phyloP scores from a whole-genome alignment of 2,888 invertebrate species.

The Nasonovia ribisnigri region DNA sequence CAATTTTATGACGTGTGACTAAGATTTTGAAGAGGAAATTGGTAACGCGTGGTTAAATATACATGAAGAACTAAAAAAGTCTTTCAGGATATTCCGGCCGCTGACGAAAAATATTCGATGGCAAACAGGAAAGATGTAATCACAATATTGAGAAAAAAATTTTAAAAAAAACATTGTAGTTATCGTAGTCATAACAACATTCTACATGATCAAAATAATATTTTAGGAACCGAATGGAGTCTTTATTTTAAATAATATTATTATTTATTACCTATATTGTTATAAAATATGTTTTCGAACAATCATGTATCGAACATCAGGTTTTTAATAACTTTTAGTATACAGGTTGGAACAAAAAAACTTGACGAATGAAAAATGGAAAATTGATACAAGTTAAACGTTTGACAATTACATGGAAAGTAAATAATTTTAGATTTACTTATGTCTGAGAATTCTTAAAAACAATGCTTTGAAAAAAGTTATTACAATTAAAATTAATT shows the following conservation, averaged over 20 bases:
- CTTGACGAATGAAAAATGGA: no score
- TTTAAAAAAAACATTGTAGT: background rate
- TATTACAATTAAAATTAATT: no score
- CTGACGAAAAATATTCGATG: background rate
- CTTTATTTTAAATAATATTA: background rate
- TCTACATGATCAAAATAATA: background rate
- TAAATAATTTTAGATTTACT: no score
- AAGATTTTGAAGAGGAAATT: slow-evolving; percentile 18
- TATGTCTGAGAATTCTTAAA: no score
- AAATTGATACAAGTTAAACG: no score
- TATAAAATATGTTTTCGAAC: background rate
- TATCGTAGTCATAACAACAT: background rate
- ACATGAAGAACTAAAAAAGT: background rate
- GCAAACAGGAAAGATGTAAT: slow-evolving; percentile 22
- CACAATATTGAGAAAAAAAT: background rate
- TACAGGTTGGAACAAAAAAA: background rate
- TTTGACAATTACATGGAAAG: no score
- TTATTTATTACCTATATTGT: background rate
- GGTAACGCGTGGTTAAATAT: slow-evolving; percentile 12
- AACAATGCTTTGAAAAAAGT: no score
- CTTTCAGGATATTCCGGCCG: background rate
- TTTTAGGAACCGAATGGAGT: background rate
- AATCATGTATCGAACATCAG: background rate
- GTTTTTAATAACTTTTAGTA: background rate
- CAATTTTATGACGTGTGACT: background rate